These are phyloP conservation scores for Dimorphilus gyrociliatus DNA, from an alignment of 2,888 invertebrate species.

Conservation along the genomic window DNA sequence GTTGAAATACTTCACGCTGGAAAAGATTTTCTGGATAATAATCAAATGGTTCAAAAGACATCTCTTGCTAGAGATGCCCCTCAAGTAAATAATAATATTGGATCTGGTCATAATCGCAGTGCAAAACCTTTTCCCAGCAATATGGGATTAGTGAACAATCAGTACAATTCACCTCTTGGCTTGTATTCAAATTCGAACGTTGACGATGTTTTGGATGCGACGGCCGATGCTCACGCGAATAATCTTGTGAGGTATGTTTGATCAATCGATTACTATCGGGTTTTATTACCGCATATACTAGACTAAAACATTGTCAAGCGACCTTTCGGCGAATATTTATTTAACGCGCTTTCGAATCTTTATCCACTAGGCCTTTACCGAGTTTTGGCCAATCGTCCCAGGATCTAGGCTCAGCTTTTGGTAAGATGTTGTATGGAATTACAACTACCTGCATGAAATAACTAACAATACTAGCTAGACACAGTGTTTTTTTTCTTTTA, in stretches of 20 bases:
- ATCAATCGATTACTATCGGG: no score
- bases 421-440: no score
- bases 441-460: no score
- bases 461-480: no score
- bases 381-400: no score
- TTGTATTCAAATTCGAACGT: conserved; percentile 13
- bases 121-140: conserved; percentile 57
- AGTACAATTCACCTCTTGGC: conserved; percentile 12
- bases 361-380: neutral
- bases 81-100: conserved; percentile 44
- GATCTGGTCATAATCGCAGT: conserved; percentile 68
- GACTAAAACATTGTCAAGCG: no score
- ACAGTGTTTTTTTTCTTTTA: no score
- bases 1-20: conserved; percentile 41
- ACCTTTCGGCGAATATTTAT: no score
- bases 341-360: no score
- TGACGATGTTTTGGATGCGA: conserved; percentile 6
- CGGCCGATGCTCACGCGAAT: conserved; percentile 8
- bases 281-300: no score
- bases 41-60: conserved; percentile 20
- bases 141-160: conserved; percentile 13
- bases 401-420: no score
- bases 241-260: conserved; percentile 6
- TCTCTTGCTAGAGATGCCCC: conserved; percentile 18
- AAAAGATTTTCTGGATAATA: conserved; percentile 15